A percentile compares a stretch with the other conserved stretches of the same genome.
Conservation (phyloP, 2,797 vertebrate genomes). For the Hylomyscus alleni region DNA sequence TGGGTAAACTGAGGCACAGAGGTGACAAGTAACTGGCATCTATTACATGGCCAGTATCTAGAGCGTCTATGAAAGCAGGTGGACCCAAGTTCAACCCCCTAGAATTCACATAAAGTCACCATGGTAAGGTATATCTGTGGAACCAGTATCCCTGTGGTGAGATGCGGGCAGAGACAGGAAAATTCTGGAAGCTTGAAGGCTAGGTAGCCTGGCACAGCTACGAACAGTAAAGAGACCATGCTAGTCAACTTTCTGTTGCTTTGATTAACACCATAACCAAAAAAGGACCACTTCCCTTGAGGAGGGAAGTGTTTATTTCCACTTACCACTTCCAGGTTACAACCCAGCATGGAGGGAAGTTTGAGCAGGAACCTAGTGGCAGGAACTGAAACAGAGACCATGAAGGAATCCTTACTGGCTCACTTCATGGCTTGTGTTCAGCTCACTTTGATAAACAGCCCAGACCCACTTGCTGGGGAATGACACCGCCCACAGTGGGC, state of each 20-base stretch:
- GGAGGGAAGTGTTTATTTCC: neutral
- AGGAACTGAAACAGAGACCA: neutral
- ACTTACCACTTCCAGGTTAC: neutral
- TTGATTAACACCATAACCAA: neutral
- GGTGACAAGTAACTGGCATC: neutral
- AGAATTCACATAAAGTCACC: neutral
- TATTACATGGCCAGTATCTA: neutral
- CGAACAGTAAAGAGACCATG: neutral
- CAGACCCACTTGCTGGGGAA: neutral
- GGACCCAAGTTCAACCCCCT: neutral
- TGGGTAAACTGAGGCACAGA: neutral
- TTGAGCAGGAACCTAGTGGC: neutral
- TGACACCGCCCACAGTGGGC: neutral
- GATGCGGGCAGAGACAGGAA: neutral
- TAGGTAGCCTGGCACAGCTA: neutral
- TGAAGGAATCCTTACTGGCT: neutral
- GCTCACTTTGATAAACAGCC: neutral
- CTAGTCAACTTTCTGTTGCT: neutral
- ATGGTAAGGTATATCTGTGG: neutral
- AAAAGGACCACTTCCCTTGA: neutral
- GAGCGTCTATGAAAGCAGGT: neutral
- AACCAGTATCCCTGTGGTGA: too few relatives aligned
- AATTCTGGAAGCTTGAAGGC: neutral
- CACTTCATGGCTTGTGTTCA: neutral
- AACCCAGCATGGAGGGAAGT: neutral